A percentile compares a stretch with the other conserved stretches of the same genome.
Conservation (phyloP, 2,797 vertebrate genomes). For the Spinus pinus region DNA sequence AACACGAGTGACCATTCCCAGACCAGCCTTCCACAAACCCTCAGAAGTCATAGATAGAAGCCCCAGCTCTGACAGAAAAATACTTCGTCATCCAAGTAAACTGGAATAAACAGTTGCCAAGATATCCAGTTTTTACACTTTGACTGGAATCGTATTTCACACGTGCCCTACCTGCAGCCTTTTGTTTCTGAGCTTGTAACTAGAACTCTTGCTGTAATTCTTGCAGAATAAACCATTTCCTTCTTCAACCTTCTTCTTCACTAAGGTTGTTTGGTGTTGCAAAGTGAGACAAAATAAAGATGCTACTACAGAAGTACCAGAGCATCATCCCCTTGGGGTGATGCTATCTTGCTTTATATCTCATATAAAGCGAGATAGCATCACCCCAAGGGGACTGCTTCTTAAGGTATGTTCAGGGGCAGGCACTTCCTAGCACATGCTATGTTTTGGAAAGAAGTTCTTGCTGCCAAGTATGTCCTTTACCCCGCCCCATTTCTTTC, state of each 20-base stretch:
- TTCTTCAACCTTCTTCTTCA: background rate
- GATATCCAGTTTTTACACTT: background rate
- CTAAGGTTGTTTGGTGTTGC: background rate
- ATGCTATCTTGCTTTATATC: no score
- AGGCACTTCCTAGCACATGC: background rate
- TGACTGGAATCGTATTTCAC: background rate
- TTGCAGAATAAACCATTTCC: background rate
- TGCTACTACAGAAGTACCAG: background rate
- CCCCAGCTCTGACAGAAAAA: background rate
- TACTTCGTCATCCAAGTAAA: background rate
- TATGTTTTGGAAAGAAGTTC: background rate
- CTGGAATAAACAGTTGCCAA: background rate
- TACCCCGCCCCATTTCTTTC: background rate
- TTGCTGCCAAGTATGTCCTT: background rate
- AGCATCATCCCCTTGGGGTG: background rate
- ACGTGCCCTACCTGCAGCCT: background rate
- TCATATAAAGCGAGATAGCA: background rate
- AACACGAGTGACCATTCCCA: accelerated
- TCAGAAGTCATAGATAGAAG: background rate
- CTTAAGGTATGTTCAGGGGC: background rate
- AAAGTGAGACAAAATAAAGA: background rate
- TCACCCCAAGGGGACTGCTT: background rate
- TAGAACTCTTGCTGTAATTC: background rate
- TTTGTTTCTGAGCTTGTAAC: background rate
- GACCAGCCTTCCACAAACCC: background rate